Evolutionary conservation across 2,797 vertebrate genomes (phyloP).

Genomic region (Cyprinodon diabolis): DNA sequence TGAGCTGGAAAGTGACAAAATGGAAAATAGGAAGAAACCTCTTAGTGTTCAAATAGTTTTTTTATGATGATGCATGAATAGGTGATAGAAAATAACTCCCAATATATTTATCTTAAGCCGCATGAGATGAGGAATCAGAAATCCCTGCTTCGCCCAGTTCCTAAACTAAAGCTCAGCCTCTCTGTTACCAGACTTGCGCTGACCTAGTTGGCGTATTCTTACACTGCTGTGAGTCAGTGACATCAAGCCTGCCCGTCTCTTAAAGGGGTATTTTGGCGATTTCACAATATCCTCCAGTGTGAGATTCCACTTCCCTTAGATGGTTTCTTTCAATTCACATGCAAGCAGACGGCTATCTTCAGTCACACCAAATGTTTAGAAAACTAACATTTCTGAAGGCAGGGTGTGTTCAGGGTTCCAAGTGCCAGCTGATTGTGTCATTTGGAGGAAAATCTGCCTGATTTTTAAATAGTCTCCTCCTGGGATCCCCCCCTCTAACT

Average conservation of each 20-base stretch:
- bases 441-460: slow-evolving; percentile 55
- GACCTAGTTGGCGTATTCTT: slow-evolving; percentile 66
- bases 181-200: slow-evolving; percentile 47
- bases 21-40: background rate
- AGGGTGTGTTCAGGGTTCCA: slow-evolving; percentile 54
- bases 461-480: slow-evolving; percentile 53
- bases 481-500: slow-evolving; percentile 40
- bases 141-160: slow-evolving; percentile 18
- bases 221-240: slow-evolving; percentile 49
- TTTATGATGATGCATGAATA: background rate
- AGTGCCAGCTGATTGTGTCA: slow-evolving; percentile 70
- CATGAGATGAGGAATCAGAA: slow-evolving; percentile 11
- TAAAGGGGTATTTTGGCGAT: slow-evolving; percentile 62
- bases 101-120: background rate
- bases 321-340: slow-evolving; percentile 44
- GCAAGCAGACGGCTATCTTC: slow-evolving; percentile 9
- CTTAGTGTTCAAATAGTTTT: background rate
- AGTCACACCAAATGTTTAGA: slow-evolving; percentile 35
- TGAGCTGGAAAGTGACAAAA: background rate
- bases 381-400: slow-evolving; percentile 31
- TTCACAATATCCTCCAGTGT: slow-evolving; percentile 51
- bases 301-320: slow-evolving; percentile 52
- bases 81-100: background rate
- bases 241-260: slow-evolving; percentile 36
- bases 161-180: slow-evolving; percentile 14